Percentiles rank a stretch among this genome's conserved stretches.
These are phyloP conservation scores for Bubo scandiacus DNA, from an alignment of 2,113 vertebrate genomes.

Conservation along the genomic window DNA sequence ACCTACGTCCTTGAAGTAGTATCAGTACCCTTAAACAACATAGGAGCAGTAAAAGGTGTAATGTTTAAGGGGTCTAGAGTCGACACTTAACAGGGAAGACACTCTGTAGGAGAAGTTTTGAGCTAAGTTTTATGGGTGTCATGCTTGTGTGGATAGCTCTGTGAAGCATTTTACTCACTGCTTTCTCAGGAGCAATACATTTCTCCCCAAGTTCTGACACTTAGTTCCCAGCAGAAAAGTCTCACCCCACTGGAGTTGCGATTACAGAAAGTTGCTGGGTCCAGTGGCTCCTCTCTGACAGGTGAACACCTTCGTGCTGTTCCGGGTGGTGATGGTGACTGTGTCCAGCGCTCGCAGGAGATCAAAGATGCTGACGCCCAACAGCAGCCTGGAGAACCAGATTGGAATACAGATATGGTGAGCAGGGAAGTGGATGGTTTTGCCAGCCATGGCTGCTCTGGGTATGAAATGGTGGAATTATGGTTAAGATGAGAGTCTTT, in stretches of 20 bases:
- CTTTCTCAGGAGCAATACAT: not conserved
- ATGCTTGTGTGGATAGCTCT: not conserved
- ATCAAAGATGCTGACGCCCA: constrained; percentile 85
- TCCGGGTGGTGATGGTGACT: constrained; percentile 86
- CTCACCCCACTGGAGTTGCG: not conserved
- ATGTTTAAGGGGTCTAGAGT: not conserved
- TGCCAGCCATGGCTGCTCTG: not conserved
- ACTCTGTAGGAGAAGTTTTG: not conserved
- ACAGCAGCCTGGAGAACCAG: constrained; percentile 80
- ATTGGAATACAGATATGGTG: constrained; percentile 86
- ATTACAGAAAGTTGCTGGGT: accelerated
- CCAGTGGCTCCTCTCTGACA: constrained; percentile 24
- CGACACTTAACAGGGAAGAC: not conserved
- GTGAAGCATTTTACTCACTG: not conserved
- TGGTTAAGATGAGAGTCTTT: not conserved
- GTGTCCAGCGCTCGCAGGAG: constrained; percentile 83
- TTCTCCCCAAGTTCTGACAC: not conserved
- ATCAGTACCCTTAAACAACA: not conserved
- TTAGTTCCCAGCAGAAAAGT: not conserved
- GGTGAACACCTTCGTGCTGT: constrained; percentile 89
- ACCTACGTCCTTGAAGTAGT: not conserved
- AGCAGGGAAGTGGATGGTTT: constrained; percentile 39
- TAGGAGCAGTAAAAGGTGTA: not conserved
- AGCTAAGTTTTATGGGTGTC: not conserved
- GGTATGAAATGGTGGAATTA: not conserved